A percentile compares a stretch with the other conserved stretches of the same genome.
Evolutionary conservation across 2,797 vertebrate genomes (phyloP).

Genomic region (Streptopelia turtur): DNA sequence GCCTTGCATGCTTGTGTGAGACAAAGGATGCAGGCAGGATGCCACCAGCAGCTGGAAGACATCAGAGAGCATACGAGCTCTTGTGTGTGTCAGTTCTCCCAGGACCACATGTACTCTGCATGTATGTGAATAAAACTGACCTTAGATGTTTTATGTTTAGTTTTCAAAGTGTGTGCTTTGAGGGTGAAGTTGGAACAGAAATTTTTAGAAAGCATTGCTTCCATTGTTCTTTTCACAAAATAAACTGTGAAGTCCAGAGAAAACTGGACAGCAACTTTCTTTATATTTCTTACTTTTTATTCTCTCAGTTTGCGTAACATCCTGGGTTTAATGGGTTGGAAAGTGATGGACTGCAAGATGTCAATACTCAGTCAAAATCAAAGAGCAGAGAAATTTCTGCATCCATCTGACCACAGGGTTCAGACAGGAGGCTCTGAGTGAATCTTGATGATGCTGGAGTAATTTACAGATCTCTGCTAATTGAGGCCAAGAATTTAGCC

Average conservation of each 20-base stretch:
- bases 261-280: not conserved
- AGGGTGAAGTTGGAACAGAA: not conserved
- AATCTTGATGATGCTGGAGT: not conserved
- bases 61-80: not conserved
- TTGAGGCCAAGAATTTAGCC: not conserved
- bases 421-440: not conserved
- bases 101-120: not conserved
- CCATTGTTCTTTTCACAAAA: not conserved
- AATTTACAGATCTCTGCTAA: not conserved
- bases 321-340: not conserved
- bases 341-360: not conserved
- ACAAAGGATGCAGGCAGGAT: not conserved
- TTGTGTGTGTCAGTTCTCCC: not conserved
- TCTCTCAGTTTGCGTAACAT: not conserved
- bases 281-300: not conserved
- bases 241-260: not conserved
- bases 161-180: not conserved
- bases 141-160: not conserved
- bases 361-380: not conserved
- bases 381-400: not conserved
- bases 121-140: not conserved
- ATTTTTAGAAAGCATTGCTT: not conserved
- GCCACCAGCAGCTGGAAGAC: not conserved
- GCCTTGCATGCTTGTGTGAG: not conserved
- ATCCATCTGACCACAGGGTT: not conserved